Evolutionary conservation across 1,140 invertebrate species (phyloP), one percentile per base, ranked within the genome.

Genomic region (Melipona quadrifasciata): DNA sequence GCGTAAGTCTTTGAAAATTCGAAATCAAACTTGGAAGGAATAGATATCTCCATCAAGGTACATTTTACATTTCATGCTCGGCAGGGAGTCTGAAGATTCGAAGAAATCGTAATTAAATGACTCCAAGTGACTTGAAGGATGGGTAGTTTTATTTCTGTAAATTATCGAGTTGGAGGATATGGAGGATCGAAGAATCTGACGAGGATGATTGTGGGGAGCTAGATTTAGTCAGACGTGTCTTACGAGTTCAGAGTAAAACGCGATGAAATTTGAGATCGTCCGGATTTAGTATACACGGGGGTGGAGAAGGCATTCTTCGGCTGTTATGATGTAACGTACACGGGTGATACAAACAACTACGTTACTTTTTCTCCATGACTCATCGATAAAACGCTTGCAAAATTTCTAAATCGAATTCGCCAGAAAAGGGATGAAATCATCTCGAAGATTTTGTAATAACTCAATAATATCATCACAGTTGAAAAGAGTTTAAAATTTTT

Each of bases 221-320:
- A 17, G 24, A 51, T 71, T 71, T 71, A 71, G 39, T n/a, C 68
- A 17, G 31, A 39, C 19, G 24, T 24, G 39, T n/a, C 39, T 71
- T 6, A 2, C 17, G 19, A 19, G 58, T 77, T 64, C 75, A n/a
- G n/a, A n/a, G 39, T 17, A 24, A 64, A 67, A 67, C 19, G 19
- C 19, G 24, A 77, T 82, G 81, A 82, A 82, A 82, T 58, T 58
- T 68, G 73, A 82, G 81, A 77, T 55, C 73, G 31, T 58, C n/a
- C 53, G 31, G 73, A 70, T 82, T 47, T 82, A 77, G 81, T 82
- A 39, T 75, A 67, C 21, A 57, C 80, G 47, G 19, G 64, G 51
- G 58, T 39, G 61, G 51, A 47, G 6, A 27, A n/a, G 3, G 19
- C 51, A 6, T 55, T 53, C 47, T 55, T 27, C 8, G 21, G 64